Evolutionary conservation across 2,888 invertebrate species (phyloP).

Genomic region (Gnatocerus cornutus): DNA sequence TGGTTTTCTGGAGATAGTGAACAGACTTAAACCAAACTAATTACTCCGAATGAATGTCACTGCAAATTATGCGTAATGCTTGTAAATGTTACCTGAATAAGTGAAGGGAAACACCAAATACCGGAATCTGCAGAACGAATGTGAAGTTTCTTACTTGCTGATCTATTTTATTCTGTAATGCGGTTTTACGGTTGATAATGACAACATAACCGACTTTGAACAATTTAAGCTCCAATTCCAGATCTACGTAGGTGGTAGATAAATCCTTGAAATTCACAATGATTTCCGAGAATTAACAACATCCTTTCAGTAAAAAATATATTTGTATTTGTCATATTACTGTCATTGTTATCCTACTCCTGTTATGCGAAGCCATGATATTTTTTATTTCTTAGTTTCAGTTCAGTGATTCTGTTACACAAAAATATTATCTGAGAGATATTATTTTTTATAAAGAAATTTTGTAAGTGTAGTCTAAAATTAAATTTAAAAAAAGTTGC

Average conservation of each 20-base stretch:
- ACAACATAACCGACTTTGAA: conserved; percentile 23
- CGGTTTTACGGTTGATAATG: conserved; percentile 26
- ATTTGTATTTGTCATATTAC: background rate
- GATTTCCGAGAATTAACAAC: background rate
- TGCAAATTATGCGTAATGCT: conserved; percentile 19
- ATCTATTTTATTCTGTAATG: conserved; percentile 26
- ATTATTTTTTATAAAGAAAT: background rate
- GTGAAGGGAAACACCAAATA: conserved; percentile 37
- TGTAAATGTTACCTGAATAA: conserved; percentile 30
- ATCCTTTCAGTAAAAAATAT: background rate
- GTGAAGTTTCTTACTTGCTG: conserved; percentile 9
- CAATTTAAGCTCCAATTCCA: background rate
- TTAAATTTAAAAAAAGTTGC: background rate
- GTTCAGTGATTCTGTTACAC: conserved; percentile 1
- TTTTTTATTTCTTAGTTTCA: background rate
- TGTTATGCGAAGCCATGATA: background rate
- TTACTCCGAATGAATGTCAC: background rate
- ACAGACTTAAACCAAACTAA: too few relatives aligned
- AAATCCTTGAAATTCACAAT: background rate
- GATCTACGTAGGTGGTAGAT: background rate
- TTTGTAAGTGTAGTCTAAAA: background rate
- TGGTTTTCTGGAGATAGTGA: too few relatives aligned
- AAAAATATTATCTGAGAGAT: background rate
- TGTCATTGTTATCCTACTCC: background rate
- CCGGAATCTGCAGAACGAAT: conserved; percentile 33